phyloP scores from a whole-genome alignment of 2,797 vertebrate species.

The Chrosomus eos region DNA sequence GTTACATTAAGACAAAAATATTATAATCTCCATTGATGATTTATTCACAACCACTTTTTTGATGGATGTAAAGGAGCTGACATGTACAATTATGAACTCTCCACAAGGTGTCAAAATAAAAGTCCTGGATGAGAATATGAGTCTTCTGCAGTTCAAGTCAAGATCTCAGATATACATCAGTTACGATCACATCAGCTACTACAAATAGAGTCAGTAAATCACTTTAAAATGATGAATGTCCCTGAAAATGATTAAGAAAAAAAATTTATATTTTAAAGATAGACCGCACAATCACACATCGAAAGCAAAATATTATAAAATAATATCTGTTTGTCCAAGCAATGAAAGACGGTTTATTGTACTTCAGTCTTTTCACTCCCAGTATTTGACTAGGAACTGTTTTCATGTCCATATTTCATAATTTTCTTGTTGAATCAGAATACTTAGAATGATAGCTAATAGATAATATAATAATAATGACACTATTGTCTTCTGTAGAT shows the following conservation, averaged over 20 bases:
- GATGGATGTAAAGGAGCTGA: neutral
- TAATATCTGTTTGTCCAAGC: neutral
- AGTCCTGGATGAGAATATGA: neutral
- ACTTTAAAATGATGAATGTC: neutral
- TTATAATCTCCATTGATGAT: neutral
- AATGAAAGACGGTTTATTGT: neutral
- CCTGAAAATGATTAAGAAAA: neutral
- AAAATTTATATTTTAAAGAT: neutral
- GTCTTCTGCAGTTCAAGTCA: slow-evolving; percentile 53
- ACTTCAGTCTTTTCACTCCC: neutral
- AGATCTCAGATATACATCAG: no score
- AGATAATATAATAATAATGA: neutral
- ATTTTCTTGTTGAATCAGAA: neutral
- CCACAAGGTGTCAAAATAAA: neutral
- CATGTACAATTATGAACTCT: neutral
- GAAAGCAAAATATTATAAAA: neutral
- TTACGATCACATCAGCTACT: slow-evolving; percentile 34
- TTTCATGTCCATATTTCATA: neutral
- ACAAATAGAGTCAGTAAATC: slow-evolving; percentile 39
- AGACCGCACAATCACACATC: neutral
- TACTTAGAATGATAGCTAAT: neutral
- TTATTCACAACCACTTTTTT: neutral
- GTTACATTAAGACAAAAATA: neutral
- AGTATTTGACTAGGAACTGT: neutral
- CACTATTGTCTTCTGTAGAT: neutral